Evolutionary conservation across 2,797 vertebrate genomes (phyloP).

Genomic region (Anguilla marmorata): DNA sequence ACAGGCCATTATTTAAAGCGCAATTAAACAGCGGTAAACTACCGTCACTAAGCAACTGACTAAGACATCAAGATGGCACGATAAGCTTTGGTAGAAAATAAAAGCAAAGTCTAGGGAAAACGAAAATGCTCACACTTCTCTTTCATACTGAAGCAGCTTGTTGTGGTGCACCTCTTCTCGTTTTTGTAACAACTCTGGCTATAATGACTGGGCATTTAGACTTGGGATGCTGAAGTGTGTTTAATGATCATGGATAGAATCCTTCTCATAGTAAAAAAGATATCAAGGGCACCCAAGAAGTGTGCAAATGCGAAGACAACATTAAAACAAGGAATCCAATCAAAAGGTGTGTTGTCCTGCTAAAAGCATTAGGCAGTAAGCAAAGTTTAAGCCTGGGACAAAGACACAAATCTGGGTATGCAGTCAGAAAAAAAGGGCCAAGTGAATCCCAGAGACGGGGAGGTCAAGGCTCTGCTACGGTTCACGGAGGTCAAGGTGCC

Average conservation of each 20-base stretch:
- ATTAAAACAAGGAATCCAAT: not conserved
- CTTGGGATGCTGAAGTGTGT: not conserved
- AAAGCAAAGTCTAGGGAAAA: slow-evolving; percentile 37
- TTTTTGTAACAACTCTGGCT: not conserved
- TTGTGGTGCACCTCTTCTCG: not conserved
- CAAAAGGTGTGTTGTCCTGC: not conserved
- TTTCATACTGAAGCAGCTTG: not conserved
- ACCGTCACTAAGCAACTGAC: not conserved
- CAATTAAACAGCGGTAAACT: slow-evolving; percentile 16
- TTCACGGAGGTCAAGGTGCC: not conserved
- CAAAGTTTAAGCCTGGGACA: slow-evolving; percentile 9
- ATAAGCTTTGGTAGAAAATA: slow-evolving; percentile 34
- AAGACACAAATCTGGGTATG: slow-evolving; percentile 14
- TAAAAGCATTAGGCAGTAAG: slow-evolving; percentile 21
- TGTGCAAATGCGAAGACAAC: not conserved
- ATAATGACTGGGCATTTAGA: not conserved
- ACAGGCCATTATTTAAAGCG: slow-evolving; percentile 27
- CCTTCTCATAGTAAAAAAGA: not conserved
- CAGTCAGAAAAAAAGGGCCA: not conserved
- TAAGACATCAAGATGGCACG: not conserved
- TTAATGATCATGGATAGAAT: not conserved
- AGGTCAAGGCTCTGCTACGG: not conserved
- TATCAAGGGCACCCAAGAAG: not conserved
- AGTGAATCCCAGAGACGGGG: not conserved
- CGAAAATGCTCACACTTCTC: slow-evolving; percentile 19